A percentile compares a stretch with the other conserved stretches of the same genome.
Evolutionary conservation across 1,140 invertebrate genomes (phyloP).

Genomic region (Pissodes strobi): DNA sequence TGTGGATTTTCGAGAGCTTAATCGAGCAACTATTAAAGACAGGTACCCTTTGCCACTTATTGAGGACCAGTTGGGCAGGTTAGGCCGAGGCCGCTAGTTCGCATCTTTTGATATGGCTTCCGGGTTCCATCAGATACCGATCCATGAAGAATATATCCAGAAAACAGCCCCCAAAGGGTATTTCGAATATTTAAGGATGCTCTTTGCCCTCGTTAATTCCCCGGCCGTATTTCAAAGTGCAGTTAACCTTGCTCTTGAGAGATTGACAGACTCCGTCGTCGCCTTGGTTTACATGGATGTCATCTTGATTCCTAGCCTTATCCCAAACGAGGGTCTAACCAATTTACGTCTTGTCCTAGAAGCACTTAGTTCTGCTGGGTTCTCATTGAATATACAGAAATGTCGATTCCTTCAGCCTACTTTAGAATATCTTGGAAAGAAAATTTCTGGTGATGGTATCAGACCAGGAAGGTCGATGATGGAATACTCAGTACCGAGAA

Average conservation of each 20-base stretch:
- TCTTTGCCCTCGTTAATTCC: constrained; percentile 56
- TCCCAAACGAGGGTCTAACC: constrained; percentile 36
- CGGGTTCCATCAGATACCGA: too few relatives aligned
- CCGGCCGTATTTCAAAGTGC: constrained; percentile 55
- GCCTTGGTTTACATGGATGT: constrained; percentile 42
- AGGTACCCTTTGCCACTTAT: too few relatives aligned
- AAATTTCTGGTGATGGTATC: constrained; percentile 27
- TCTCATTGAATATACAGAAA: constrained; percentile 30
- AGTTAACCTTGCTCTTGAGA: constrained; percentile 50
- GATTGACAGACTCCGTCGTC: constrained; percentile 32
- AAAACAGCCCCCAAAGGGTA: constrained; percentile 43
- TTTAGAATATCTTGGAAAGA: constrained; percentile 25
- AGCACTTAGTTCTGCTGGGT: constrained; percentile 21
- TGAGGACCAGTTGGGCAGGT: too few relatives aligned
- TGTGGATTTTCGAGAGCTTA: too few relatives aligned
- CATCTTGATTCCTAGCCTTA: constrained; percentile 37
- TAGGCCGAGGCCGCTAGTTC: too few relatives aligned
- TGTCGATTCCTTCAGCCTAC: constrained; percentile 18
- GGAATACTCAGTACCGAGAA: constrained; percentile 32
- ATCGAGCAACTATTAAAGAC: too few relatives aligned
- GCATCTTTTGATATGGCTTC: too few relatives aligned
- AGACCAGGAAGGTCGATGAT: constrained; percentile 43
- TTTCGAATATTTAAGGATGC: constrained; percentile 57
- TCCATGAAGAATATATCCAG: constrained; percentile 49
- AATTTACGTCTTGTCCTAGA: constrained; percentile 38